Evolutionary conservation across 1,140 invertebrate genomes (phyloP).

Genomic region (Lepidurus arcticus): DNA sequence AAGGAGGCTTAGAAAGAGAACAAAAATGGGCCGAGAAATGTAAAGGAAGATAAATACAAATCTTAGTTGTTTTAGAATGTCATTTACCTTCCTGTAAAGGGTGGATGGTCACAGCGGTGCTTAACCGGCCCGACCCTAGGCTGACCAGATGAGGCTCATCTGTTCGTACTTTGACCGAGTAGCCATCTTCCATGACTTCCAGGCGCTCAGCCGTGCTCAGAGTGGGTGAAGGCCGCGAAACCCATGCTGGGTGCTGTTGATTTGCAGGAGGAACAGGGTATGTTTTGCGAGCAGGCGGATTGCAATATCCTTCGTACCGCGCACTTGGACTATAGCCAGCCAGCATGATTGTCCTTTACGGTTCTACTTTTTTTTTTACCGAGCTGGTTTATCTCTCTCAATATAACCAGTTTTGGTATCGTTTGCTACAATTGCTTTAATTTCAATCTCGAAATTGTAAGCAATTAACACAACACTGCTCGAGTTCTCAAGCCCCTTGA

Average conservation of each 20-base stretch:
- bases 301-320: background rate
- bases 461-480: too few species aligned
- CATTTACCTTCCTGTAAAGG: slow-evolving; percentile 67
- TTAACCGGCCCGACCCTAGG: slow-evolving; percentile 75
- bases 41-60: background rate
- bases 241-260: slow-evolving; percentile 1
- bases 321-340: slow-evolving; percentile 13
- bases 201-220: slow-evolving; percentile 28
- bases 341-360: background rate
- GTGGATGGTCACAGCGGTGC: slow-evolving; percentile 81
- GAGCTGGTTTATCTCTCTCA: too few species aligned
- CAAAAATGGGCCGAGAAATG: background rate
- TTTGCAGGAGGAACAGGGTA: background rate
- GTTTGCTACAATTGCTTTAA: too few species aligned
- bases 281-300: background rate
- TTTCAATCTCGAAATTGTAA: background rate
- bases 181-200: slow-evolving; percentile 50
- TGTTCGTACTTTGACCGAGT: slow-evolving; percentile 68
- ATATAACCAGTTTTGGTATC: too few species aligned
- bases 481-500: background rate
- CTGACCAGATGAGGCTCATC: slow-evolving; percentile 84
- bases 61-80: background rate
- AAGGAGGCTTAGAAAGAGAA: background rate
- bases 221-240: background rate
- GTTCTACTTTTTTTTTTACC: too few species aligned